Conservation (phyloP, 2,888 invertebrate genomes). For the Sminthurides aquaticus region DNA sequence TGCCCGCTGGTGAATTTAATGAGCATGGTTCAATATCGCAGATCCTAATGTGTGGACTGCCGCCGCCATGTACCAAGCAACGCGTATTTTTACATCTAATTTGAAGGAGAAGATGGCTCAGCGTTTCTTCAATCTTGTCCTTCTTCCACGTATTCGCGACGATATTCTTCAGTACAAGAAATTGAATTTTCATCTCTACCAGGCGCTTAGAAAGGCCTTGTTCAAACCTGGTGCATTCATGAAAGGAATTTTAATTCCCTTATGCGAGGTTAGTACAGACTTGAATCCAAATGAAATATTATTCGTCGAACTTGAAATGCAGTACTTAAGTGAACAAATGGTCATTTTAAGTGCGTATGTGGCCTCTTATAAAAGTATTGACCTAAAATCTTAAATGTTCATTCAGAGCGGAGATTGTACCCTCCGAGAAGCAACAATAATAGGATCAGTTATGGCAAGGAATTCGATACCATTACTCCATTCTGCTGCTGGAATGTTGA, state of each 20-base stretch:
- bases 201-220: conserved; percentile 82
- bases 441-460: conserved; percentile 83
- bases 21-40: conserved; percentile 44
- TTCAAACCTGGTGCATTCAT: conserved; percentile 98
- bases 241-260: conserved; percentile 69
- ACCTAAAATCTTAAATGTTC: too few species aligned
- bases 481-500: conserved; percentile 87
- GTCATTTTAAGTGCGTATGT: too few species aligned
- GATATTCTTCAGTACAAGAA: conserved; percentile 92
- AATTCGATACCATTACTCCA: conserved; percentile 90
- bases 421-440: conserved; percentile 86
- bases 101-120: conserved; percentile 94
- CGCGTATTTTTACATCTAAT: conserved; percentile 93
- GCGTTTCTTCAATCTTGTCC: conserved; percentile 83
- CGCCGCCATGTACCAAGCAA: conserved; percentile 94
- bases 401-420: conserved; percentile 89
- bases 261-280: conserved; percentile 59
- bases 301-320: too few species aligned
- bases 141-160: conserved; percentile 85
- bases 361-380: too few species aligned
- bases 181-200: conserved; percentile 92
- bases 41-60: conserved; percentile 96
- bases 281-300: too few species aligned
- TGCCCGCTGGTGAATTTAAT: neutral
- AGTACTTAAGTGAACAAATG: too few species aligned